These are phyloP conservation scores for Drosophila oshimai DNA, from an alignment of 1,140 invertebrate species.

Conservation along the genomic window DNA sequence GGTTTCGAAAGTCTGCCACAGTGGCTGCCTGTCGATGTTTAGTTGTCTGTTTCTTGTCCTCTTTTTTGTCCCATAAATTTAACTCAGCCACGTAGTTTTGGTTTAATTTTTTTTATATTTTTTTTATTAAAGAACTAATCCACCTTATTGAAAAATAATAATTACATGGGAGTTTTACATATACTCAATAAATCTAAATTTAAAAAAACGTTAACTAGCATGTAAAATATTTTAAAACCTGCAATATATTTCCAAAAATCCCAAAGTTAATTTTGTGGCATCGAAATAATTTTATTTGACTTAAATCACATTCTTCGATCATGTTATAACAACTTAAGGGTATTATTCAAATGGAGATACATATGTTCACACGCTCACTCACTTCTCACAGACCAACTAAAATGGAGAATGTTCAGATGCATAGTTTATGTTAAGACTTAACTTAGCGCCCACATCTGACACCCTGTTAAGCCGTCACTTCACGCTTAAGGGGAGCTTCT, in stretches of 20 bases:
- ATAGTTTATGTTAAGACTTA: constrained; percentile 1
- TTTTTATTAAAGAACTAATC: too few species aligned
- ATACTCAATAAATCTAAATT: too few species aligned
- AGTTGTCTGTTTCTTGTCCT: constrained; percentile 18
- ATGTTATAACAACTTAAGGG: not conserved
- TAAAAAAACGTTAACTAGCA: too few species aligned
- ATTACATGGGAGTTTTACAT: too few species aligned
- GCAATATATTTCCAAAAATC: too few species aligned
- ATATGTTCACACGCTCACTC: constrained; percentile 26
- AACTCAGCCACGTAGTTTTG: not conserved
- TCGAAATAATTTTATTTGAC: not conserved
- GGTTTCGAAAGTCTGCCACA: constrained; percentile 22
- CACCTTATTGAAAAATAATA: too few species aligned
- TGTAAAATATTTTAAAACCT: too few species aligned
- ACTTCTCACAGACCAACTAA: not conserved
- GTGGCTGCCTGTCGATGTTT: constrained; percentile 35
- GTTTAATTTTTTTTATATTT: too few species aligned
- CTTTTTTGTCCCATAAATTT: constrained; percentile 27
- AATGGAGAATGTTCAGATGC: not conserved
- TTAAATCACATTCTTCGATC: not conserved
- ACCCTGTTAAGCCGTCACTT: constrained; percentile 61
- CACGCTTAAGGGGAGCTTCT: too few species aligned
- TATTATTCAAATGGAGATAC: constrained; percentile 22
- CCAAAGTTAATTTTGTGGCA: too few species aligned
- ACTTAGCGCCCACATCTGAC: constrained; percentile 53